Evolutionary conservation across 2,797 vertebrate species (phyloP).

Genomic region (Lithobates sylvaticus): DNA sequence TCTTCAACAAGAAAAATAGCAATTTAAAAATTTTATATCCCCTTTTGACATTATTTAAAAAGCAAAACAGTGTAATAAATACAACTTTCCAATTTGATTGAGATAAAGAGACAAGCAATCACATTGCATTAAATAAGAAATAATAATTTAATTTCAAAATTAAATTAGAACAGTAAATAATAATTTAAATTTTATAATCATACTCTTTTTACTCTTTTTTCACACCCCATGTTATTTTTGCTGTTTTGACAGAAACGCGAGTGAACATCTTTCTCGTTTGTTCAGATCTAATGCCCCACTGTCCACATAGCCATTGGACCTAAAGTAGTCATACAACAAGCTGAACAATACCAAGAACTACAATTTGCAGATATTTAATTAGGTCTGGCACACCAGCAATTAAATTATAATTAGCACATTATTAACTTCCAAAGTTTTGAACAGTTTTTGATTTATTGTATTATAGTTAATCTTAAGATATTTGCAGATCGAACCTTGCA

Average conservation of each 20-base stretch:
- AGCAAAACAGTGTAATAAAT: conserved; percentile 91
- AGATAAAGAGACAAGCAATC: conserved; percentile 85
- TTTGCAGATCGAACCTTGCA: conserved; percentile 10
- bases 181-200: conserved; percentile 78
- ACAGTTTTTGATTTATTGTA: not conserved
- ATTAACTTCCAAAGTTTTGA: not conserved
- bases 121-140: conserved; percentile 90
- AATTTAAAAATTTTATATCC: conserved; percentile 88
- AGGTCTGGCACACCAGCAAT: not conserved
- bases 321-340: not conserved
- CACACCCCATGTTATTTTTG: conserved; percentile 81
- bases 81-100: conserved; percentile 90
- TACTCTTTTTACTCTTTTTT: conserved; percentile 74
- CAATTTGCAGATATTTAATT: conserved; percentile 1
- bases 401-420: not conserved
- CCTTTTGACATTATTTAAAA: conserved; percentile 85
- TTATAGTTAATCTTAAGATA: not conserved
- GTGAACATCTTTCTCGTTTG: conserved; percentile 73
- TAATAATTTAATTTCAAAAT: conserved; percentile 68
- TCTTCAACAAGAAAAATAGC: conserved; percentile 90
- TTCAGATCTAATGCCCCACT: conserved; percentile 66
- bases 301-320: conserved; percentile 38
- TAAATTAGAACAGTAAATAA: conserved; percentile 76
- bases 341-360: not conserved
- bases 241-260: conserved; percentile 75